These are phyloP conservation scores for Gobius niger DNA, from an alignment of 2,113 vertebrate genomes.

Conservation along the genomic window DNA sequence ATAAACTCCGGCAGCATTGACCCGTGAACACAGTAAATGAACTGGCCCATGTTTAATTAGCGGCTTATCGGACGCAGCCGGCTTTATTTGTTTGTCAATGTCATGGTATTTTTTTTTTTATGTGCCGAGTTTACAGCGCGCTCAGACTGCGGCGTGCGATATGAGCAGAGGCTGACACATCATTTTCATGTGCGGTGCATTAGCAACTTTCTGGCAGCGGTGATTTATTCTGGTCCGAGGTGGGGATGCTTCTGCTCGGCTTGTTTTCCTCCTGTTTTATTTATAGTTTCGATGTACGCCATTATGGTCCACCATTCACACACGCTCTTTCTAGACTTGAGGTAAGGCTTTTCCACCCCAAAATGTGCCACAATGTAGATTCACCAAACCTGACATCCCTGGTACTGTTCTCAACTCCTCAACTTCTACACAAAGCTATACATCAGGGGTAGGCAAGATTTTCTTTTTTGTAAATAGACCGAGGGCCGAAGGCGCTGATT, in stretches of 20 bases:
- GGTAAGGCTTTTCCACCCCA: not conserved
- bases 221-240: conserved; percentile 2
- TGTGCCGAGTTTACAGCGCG: not conserved
- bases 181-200: not conserved
- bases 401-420: too few relatives aligned
- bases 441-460: too few relatives aligned
- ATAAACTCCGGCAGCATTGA: not conserved
- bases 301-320: not conserved
- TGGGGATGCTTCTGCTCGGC: not conserved
- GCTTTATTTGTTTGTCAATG: conserved; percentile 5
- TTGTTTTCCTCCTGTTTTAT: not conserved
- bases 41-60: not conserved
- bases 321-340: not conserved
- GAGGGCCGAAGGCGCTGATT: too few relatives aligned
- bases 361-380: not conserved
- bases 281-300: not conserved
- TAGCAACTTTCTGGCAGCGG: not conserved
- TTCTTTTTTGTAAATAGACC: too few relatives aligned
- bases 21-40: not conserved
- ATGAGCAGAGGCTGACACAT: not conserved
- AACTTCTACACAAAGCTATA: too few relatives aligned
- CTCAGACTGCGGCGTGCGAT: not conserved
- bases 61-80: not conserved
- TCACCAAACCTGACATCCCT: too few relatives aligned
- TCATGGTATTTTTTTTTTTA: not conserved